These are phyloP conservation scores for Gymnarchus niloticus DNA, from an alignment of 2,113 vertebrate genomes.

Conservation along the genomic window DNA sequence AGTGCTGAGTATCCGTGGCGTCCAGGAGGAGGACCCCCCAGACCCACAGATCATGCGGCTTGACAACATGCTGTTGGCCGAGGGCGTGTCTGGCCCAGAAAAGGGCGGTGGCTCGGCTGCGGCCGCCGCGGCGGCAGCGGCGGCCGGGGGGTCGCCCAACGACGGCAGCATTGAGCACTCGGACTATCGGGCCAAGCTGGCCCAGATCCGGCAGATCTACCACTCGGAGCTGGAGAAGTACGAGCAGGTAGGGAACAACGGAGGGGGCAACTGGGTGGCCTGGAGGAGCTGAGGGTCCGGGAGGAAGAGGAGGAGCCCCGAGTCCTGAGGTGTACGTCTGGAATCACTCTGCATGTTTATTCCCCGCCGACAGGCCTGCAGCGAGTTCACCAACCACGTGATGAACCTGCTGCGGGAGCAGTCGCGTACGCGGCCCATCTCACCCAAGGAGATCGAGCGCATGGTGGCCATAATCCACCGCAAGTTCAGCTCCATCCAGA, in stretches of 20 bases:
- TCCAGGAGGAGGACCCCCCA: slow-evolving; percentile 79
- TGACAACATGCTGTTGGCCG: slow-evolving; percentile 84
- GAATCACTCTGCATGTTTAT: too few relatives aligned
- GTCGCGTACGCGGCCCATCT: slow-evolving; percentile 78
- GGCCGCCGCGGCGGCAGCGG: slow-evolving; percentile 71
- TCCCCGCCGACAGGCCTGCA: slow-evolving; percentile 72
- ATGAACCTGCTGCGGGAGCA: slow-evolving; percentile 84
- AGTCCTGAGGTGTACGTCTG: too few relatives aligned
- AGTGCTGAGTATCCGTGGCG: slow-evolving; percentile 77
- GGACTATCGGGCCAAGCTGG: slow-evolving; percentile 85
- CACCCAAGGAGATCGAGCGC: slow-evolving; percentile 75
- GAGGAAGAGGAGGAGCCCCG: too few relatives aligned
- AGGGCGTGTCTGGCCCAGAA: slow-evolving; percentile 80
- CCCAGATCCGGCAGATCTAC: slow-evolving; percentile 85
- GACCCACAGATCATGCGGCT: slow-evolving; percentile 79
- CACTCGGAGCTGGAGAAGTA: slow-evolving; percentile 89
- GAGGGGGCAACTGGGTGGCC: neutral
- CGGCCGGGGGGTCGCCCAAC: slow-evolving; percentile 76
- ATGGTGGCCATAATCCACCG: slow-evolving; percentile 80
- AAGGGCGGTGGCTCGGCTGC: slow-evolving; percentile 74
- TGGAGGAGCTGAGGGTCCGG: neutral
- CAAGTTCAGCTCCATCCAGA: slow-evolving; percentile 85
- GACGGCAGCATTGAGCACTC: slow-evolving; percentile 85
- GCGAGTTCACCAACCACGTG: slow-evolving; percentile 82
- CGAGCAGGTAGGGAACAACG: slow-evolving; percentile 67